Evolutionary conservation across 2,888 invertebrate genomes (phyloP).

Genomic region (Cotesia congregata): DNA sequence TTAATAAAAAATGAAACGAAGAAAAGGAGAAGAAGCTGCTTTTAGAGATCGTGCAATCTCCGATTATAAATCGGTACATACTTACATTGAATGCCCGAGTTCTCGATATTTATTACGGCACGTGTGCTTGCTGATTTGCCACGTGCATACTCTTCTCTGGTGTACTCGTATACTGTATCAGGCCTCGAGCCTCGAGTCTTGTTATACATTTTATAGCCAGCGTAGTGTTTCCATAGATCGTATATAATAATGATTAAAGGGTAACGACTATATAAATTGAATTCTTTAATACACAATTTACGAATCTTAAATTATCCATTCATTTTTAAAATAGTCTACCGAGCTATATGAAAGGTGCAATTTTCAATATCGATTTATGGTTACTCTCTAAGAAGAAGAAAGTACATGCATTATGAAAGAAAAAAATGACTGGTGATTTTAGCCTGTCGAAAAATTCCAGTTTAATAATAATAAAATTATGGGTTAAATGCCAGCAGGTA

Average conservation of each 20-base stretch:
- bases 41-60: constrained; percentile 19
- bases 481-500: too few species aligned
- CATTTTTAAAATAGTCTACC: neutral
- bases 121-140: constrained; percentile 38
- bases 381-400: too few species aligned
- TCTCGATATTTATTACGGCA: constrained; percentile 39
- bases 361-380: too few species aligned
- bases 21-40: constrained; percentile 19
- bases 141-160: constrained; percentile 21
- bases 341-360: too few species aligned
- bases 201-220: neutral
- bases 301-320: neutral
- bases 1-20: neutral
- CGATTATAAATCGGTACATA: constrained; percentile 26
- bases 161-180: neutral
- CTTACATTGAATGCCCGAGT: constrained; percentile 23
- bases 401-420: too few species aligned
- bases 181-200: neutral
- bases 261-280: constrained; percentile 8
- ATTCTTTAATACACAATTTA: constrained; percentile 4
- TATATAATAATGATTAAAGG: constrained; percentile 7
- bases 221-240: neutral
- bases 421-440: too few species aligned
- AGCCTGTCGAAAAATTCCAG: too few species aligned
- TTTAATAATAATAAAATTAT: too few species aligned